These are phyloP conservation scores for Antennarius striatus DNA, from an alignment of 2,113 vertebrate species.

Conservation along the genomic window DNA sequence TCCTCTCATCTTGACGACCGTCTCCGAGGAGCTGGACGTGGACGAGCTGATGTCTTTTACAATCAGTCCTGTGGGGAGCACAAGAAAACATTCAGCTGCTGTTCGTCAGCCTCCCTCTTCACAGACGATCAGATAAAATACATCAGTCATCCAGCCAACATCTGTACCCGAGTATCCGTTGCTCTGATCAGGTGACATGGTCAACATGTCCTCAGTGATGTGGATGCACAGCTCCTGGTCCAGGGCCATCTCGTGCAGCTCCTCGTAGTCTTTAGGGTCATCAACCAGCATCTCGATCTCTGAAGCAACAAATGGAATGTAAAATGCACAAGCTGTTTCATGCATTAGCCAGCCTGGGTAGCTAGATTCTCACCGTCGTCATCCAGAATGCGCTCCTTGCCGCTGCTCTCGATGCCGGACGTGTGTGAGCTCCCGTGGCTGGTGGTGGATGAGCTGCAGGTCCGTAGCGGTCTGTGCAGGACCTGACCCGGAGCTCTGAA, in stretches of 20 bases:
- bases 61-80: constrained; percentile 84
- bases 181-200: constrained; percentile 83
- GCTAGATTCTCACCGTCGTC: constrained; percentile 84
- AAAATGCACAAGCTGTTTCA: neutral
- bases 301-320: constrained; percentile 53
- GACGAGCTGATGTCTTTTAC: constrained; percentile 96
- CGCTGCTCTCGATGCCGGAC: constrained; percentile 92
- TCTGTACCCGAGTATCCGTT: constrained; percentile 90
- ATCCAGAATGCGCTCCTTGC: constrained; percentile 92
- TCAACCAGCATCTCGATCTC: constrained; percentile 99
- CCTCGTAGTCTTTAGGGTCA: constrained; percentile 95
- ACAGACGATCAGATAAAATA: neutral
- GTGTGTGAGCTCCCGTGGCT: constrained; percentile 96
- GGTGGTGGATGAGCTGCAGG: constrained; percentile 93
- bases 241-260: constrained; percentile 84
- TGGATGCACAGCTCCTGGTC: constrained; percentile 96
- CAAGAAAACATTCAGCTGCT: neutral
- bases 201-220: constrained; percentile 97
- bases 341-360: neutral
- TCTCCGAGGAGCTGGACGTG: constrained; percentile 97
- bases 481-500: constrained; percentile 79
- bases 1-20: constrained; percentile 93
- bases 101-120: neutral
- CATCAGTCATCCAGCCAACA: too few relatives aligned
- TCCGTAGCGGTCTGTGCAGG: constrained; percentile 84